Evolutionary conservation across 2,888 invertebrate species (phyloP), one percentile per base, ranked within the genome.

Genomic region (Pammene aurita): DNA sequence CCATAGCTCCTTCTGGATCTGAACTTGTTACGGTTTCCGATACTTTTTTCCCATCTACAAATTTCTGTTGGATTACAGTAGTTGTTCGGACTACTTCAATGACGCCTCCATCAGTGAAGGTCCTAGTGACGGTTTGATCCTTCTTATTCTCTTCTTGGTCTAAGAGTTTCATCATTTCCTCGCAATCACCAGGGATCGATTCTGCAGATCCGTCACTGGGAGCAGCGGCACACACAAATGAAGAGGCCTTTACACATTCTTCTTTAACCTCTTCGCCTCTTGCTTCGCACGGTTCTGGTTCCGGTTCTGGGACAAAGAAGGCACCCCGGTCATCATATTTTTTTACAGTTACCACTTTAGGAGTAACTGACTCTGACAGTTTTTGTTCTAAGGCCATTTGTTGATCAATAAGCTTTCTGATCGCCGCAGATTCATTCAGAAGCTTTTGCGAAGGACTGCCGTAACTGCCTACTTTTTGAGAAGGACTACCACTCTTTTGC

Each of bases 111-210:
- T 89, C 90, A 11, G 83, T 83, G 58, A 86, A 82, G 0, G 86
- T 84, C 74, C 79, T 84, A 0, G 85, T 84, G 1, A 84, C 78
- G 16, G 80, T 64, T 65, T 83, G 77, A 16, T 77, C 75, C 72
- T 82, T 78, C 52, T 84, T 84, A 72, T 87, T 87, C 71, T 91
- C 89, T 93, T 88, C 95, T 92, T 82, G 93, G 78, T 84, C 94
- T 81, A 85, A 87, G 73, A 89, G 88, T 91, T 88, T 94, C 94
- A 86, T 94, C 94, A 81, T 93, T 89, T 85, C 93, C 87, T 82
- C 95, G 87, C 84, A 95, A 83, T 80, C 95, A 90, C 90, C 95
- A 88, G 92, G 91, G 70, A 92, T 91, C 0, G 93, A 93, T 77
- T 93, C 92, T 0, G 90, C 92, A 55, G 93, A 92, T 10, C 92